Percentiles rank a stretch among this genome's conserved stretches.
Conservation (phyloP, 92 coral and sea anemone species). For the Meandrina meandrites region DNA sequence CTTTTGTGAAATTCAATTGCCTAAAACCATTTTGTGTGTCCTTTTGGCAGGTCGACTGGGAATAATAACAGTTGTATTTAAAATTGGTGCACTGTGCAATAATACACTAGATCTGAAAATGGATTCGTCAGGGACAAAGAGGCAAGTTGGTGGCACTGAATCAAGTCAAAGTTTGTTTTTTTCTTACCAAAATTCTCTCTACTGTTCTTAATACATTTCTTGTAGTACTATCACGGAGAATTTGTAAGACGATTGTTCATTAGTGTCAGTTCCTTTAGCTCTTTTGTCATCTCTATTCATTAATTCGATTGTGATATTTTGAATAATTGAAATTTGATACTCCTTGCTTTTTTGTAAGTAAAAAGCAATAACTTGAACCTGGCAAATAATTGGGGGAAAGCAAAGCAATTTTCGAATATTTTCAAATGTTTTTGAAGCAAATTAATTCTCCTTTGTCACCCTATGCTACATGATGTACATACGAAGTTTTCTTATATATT, state of each 20-base stretch:
- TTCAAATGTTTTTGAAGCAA: not conserved
- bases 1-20: too few relatives aligned
- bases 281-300: not conserved
- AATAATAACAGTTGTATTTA: slow-evolving; percentile 19
- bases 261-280: not conserved
- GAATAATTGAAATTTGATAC: not conserved
- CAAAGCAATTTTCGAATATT: not conserved
- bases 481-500: not conserved
- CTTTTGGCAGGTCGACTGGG: slow-evolving; percentile 17
- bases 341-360: not conserved
- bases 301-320: not conserved
- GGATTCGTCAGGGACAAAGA: not conserved
- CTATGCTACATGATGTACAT: too few relatives aligned
- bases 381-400: not conserved
- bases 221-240: not conserved
- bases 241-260: not conserved
- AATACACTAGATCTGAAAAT: not conserved
- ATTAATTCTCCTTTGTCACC: not conserved
- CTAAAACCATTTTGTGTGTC: not conserved
- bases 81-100: slow-evolving; percentile 12
- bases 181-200: not conserved
- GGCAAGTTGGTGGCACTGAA: not conserved
- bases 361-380: not conserved
- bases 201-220: not conserved
- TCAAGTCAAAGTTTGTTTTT: not conserved